Conservation (phyloP, 2,797 vertebrate genomes). For the Myiothlypis chrysogaster region DNA sequence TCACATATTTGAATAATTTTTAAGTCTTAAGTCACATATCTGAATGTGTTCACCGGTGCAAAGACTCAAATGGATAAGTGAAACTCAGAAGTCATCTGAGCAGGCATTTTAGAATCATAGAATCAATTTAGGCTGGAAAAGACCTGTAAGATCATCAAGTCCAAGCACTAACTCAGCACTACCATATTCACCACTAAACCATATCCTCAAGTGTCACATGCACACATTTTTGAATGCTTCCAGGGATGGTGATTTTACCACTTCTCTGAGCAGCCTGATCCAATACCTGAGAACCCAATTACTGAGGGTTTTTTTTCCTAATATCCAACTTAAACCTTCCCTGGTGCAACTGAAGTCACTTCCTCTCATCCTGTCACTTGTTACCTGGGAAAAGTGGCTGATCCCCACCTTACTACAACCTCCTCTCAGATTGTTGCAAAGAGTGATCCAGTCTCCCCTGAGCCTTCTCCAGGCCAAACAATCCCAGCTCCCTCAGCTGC, state of each 20-base stretch:
- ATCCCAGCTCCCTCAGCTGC: background rate
- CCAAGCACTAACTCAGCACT: background rate
- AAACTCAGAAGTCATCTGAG: background rate
- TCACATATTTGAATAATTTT: background rate
- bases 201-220: background rate
- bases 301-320: background rate
- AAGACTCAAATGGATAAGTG: background rate
- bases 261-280: background rate
- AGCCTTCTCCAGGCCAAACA: background rate
- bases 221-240: background rate
- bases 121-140: background rate
- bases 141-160: background rate
- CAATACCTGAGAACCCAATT: background rate
- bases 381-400: background rate
- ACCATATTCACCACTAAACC: background rate
- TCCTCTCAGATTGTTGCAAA: background rate
- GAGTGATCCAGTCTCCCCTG: background rate
- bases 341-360: background rate
- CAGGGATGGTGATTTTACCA: background rate
- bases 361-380: background rate
- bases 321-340: background rate
- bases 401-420: background rate
- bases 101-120: background rate
- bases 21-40: background rate
- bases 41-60: background rate